phyloP scores from a whole-genome alignment of 2,888 invertebrate species.

The Drosophila borborema region DNA sequence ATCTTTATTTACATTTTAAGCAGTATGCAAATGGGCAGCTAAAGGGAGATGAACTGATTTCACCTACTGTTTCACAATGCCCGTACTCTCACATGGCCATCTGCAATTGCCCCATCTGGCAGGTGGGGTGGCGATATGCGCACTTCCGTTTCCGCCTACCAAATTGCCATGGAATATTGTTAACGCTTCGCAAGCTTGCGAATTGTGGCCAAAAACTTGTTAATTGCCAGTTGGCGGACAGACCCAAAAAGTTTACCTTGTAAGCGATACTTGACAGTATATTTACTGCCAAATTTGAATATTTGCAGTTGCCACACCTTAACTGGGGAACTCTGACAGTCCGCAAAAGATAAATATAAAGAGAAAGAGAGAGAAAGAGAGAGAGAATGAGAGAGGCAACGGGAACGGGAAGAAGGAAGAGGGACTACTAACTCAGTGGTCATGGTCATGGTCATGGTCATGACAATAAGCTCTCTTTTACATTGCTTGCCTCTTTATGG shows the following conservation, averaged over 20 bases:
- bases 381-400: neutral
- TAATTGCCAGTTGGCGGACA: slow-evolving; percentile 48
- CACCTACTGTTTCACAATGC: neutral
- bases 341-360: neutral
- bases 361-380: neutral
- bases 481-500: neutral
- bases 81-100: neutral
- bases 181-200: slow-evolving; percentile 38
- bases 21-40: slow-evolving; percentile 54
- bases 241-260: slow-evolving; percentile 28
- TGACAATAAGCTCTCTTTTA: neutral
- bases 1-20: slow-evolving; percentile 62
- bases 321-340: neutral
- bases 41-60: slow-evolving; percentile 17
- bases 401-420: neutral
- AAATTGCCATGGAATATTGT: slow-evolving; percentile 43
- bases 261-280: slow-evolving; percentile 34
- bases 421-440: neutral
- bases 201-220: slow-evolving; percentile 41
- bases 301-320: neutral
- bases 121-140: slow-evolving; percentile 11
- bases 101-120: neutral
- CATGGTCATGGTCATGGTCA: neutral
- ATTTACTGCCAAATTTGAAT: slow-evolving; percentile 11
- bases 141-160: slow-evolving; percentile 53